These are phyloP conservation scores for Leptonema lineaticorne DNA, from an alignment of 1,140 invertebrate species.

Conservation along the genomic window DNA sequence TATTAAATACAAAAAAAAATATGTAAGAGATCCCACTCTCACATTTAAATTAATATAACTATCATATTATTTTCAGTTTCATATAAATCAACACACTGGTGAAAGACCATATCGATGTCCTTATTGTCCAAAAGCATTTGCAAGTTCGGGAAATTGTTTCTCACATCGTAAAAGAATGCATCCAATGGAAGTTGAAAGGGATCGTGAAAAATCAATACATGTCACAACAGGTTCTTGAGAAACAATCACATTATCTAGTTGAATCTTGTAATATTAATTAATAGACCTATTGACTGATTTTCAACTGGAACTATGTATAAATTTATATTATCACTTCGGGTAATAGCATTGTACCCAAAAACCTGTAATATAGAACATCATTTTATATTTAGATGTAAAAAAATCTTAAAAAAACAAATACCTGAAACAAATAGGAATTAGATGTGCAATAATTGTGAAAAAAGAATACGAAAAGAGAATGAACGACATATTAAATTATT, in stretches of 20 bases:
- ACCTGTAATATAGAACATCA: not conserved
- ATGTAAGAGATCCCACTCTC: too few species aligned
- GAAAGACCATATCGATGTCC: conserved; percentile 78
- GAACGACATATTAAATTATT: too few species aligned
- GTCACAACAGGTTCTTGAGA: not conserved
- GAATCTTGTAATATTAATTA: too few species aligned
- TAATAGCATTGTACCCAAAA: too few species aligned
- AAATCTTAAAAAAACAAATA: not conserved
- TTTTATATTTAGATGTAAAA: not conserved
- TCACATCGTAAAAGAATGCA: conserved; percentile 75
- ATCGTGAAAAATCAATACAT: conserved; percentile 31
- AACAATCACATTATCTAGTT: not conserved
- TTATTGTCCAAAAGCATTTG: conserved; percentile 78
- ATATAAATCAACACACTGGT: conserved; percentile 79
- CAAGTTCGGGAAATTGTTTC: conserved; percentile 76
- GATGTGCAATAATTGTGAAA: conserved; percentile 8
- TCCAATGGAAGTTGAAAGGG: conserved; percentile 49
- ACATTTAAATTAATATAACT: too few species aligned
- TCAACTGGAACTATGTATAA: not conserved
- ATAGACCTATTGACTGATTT: conserved; percentile 7
- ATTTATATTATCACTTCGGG: too few species aligned
- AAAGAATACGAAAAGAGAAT: too few species aligned
- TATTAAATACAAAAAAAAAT: not conserved
- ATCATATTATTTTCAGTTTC: conserved; percentile 66
- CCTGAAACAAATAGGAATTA: not conserved